Evolutionary conservation across 2,888 invertebrate genomes (phyloP), one percentile per base, ranked within the genome.

Genomic region (Temnothorax unifasciatus): DNA sequence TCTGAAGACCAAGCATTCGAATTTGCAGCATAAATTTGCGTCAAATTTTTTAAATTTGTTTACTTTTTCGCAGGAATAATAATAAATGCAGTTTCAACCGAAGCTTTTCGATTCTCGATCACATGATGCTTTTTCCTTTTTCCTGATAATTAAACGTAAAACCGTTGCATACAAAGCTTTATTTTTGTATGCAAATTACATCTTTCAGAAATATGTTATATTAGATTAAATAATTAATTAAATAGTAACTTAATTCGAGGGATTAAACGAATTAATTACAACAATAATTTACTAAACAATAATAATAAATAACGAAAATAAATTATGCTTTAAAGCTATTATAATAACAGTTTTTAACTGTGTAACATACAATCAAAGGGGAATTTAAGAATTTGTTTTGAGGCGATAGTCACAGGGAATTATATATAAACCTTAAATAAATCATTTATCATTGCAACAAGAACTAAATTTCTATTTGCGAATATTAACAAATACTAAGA

Each of bases 201-300:
- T 69, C 38, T 69, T 3, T 21, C 34, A 34, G 34, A 73, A 0
- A 41, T n/a, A 15, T 9, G 18, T 57, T 34, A 21, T 21, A 54
- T 9, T 25, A 68, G 5, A 47, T 57, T 34, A 18, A 3, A 71
- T 59, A 8, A 34, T 74, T 18, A 6, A 18, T 59, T 73, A 4
- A 44, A 13, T 11, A 61, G 18, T 50, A 3, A 41, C 5, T 38
- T 41, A 25, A 64, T 25, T 44, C 2, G 18, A 34, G 6, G 6
- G 34, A 34, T 34, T 64, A 41, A 66, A 8, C 41, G 2, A 64
- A 76, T 76, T 25, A 52, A 25, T 52, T 15, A 61, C 11, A 61
- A 75, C 6, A 63, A 64, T 52, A 76, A 64, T 34, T 76, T 64
- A 50, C 8, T 9, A 63, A 75, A 75, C 44, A 75, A 61, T 73